Evolutionary conservation across 2,888 invertebrate species (phyloP), one percentile per base, ranked within the genome.

Genomic region (Chalcosyrphus nemorum): DNA sequence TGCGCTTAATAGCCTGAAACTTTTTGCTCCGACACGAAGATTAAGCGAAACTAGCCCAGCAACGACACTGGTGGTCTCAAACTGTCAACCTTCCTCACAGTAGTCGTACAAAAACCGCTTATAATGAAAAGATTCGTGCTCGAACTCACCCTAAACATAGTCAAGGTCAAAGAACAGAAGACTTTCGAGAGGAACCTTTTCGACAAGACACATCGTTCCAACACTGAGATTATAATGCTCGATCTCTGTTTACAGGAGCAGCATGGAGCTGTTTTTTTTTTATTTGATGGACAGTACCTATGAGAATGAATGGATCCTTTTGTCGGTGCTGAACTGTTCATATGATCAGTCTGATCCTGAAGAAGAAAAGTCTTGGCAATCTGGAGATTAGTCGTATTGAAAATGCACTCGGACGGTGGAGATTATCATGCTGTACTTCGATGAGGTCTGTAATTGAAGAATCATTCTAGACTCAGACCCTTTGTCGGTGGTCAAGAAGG

Each of bases 401-500:
- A n/a, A n/a, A n/a, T n/a, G n/a, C n/a, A n/a, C n/a, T n/a, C n/a
- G n/a, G n/a, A n/a, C n/a, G n/a, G n/a, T n/a, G n/a, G n/a, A n/a
- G n/a, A n/a, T 98, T 70, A 96, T 98, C 0, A 98, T 99, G 96
- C 91, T 99, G 87, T 97, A 98, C 0, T 94, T 99, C 89, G 99
- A 99, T 93, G 99, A 99, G 92, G 98, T 99, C 87, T 99, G 99
- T 91, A 99, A 99, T 93, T 97, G 97, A 89, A 98, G 98, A 11
- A 97, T 99, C 57, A 97, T 99, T 87, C 92, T 99, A 87, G 99
- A 99, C 92, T 97, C 98, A 0, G 99, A 99, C 92, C 95, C 99
- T 0, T 95, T 95, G 13, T 96, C 97, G 0, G 97, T 99, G 29
- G 97, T 98, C 15, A 96, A 97, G 76, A 94, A 99, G 87, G 98